Conservation (phyloP, 2,113 vertebrate genomes). For the Acanthochromis polyacanthus region DNA sequence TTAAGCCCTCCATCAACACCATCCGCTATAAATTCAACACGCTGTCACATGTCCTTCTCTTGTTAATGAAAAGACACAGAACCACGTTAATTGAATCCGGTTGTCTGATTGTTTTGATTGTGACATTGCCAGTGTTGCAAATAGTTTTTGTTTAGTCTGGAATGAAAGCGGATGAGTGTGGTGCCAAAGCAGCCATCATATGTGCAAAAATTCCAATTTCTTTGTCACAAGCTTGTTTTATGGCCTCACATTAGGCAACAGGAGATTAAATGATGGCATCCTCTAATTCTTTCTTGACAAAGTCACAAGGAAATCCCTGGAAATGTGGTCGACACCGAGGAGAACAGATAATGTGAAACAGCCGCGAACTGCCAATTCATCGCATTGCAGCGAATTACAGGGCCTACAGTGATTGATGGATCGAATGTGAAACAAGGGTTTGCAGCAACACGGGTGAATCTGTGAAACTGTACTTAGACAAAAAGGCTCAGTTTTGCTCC, state of each 20-base stretch:
- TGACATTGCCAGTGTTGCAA: slow-evolving; percentile 53
- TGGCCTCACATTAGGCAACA: slow-evolving; percentile 39
- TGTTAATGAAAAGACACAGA: slow-evolving; percentile 67
- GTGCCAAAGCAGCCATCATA: slow-evolving; percentile 43
- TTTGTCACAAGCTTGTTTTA: slow-evolving; percentile 33
- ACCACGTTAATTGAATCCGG: slow-evolving; percentile 64
- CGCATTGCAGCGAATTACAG: slow-evolving; percentile 6
- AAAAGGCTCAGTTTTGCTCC: too few species aligned
- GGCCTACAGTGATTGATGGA: slow-evolving; percentile 9
- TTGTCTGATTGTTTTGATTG: slow-evolving; percentile 77
- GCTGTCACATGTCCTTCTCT: slow-evolving; percentile 65
- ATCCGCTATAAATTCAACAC: slow-evolving; percentile 69
- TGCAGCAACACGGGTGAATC: too few species aligned
- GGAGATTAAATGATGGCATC: slow-evolving; percentile 55
- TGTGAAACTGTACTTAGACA: too few species aligned
- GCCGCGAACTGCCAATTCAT: slow-evolving; percentile 39
- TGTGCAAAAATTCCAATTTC: slow-evolving; percentile 19
- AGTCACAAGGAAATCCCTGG: slow-evolving; percentile 39
- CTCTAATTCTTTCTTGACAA: slow-evolving; percentile 49
- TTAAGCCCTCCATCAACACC: slow-evolving; percentile 67
- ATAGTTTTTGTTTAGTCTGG: slow-evolving; percentile 73
- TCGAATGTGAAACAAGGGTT: slow-evolving; percentile 9
- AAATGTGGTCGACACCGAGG: slow-evolving; percentile 47
- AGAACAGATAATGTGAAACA: slow-evolving; percentile 58
- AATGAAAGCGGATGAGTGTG: slow-evolving; percentile 21